Evolutionary conservation across 1,140 invertebrate genomes (phyloP).

Genomic region (Euwallacea fornicatus): DNA sequence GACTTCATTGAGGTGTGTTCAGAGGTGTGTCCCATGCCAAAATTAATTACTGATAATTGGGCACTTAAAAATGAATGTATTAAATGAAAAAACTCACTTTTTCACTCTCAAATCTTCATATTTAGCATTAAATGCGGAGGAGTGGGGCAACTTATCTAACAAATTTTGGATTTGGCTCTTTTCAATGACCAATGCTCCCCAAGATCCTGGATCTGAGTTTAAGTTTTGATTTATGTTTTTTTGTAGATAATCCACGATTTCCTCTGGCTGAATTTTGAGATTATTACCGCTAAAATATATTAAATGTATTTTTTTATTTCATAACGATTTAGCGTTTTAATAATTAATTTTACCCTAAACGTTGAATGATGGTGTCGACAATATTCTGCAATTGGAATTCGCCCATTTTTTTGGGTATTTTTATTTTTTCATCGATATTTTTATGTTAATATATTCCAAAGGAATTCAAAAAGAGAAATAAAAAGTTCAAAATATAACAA

Average conservation of each 20-base stretch:
- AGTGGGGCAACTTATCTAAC: slow-evolving; percentile 53
- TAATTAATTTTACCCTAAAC: slow-evolving; percentile 52
- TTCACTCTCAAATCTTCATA: slow-evolving; percentile 59
- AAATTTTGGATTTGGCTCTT: slow-evolving; percentile 55
- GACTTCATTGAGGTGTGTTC: too few species aligned
- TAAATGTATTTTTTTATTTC: slow-evolving; percentile 8
- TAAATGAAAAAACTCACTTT: slow-evolving; percentile 52
- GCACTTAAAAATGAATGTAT: too few species aligned
- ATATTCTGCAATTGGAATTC: slow-evolving; percentile 60
- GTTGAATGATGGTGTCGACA: slow-evolving; percentile 54
- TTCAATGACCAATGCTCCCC: slow-evolving; percentile 51
- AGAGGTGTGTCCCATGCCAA: too few species aligned
- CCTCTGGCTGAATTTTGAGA: slow-evolving; percentile 53
- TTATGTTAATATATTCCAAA: not conserved
- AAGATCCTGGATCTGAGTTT: slow-evolving; percentile 36
- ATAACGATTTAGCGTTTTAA: slow-evolving; percentile 10
- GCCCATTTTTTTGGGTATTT: slow-evolving; percentile 52
- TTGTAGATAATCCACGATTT: slow-evolving; percentile 57
- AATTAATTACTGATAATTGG: too few species aligned
- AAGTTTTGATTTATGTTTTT: slow-evolving; percentile 49
- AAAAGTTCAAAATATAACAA: not conserved
- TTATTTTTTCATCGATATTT: not conserved
- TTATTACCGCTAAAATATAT: slow-evolving; percentile 48
- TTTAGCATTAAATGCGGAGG: slow-evolving; percentile 56
- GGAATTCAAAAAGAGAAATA: not conserved